phyloP scores from a whole-genome alignment of 1,140 invertebrate genomes.

The Zophobas atratus region DNA sequence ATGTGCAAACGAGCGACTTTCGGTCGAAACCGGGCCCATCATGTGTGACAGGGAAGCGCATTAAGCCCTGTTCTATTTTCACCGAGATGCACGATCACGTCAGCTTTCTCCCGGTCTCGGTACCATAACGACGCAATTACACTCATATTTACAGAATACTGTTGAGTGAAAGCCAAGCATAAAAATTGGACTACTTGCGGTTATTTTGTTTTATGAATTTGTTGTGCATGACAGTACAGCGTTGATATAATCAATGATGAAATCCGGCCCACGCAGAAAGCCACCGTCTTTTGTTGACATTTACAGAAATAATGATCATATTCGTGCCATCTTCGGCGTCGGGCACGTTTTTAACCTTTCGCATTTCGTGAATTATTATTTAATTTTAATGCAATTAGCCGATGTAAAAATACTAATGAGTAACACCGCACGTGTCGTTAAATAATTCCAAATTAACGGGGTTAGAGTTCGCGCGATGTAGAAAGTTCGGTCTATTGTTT shows the following conservation, averaged over 20 bases:
- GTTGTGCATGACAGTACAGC: background rate
- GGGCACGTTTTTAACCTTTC: conserved; percentile 31
- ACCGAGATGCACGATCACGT: conserved; percentile 5
- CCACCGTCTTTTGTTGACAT: conserved; percentile 17
- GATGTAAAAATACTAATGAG: background rate
- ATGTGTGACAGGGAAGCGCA: too few relatives aligned
- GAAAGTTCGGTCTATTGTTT: background rate
- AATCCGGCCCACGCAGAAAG: conserved; percentile 7
- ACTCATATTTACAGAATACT: conserved; percentile 15
- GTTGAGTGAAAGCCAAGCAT: conserved; percentile 26
- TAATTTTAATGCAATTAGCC: background rate
- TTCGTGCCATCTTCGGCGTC: conserved; percentile 12
- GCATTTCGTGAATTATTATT: conserved; percentile 23
- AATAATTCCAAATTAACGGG: too few relatives aligned
- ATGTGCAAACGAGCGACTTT: background rate
- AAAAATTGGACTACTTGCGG: conserved; percentile 32
- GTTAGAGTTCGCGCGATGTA: too few relatives aligned
- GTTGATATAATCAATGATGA: conserved; percentile 2
- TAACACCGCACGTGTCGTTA: too few relatives aligned
- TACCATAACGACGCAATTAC: conserved; percentile 26
- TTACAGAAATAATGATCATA: conserved; percentile 3
- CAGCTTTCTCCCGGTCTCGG: conserved; percentile 23
- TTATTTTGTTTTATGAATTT: background rate
- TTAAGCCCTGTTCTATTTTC: background rate
- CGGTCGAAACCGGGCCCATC: too few relatives aligned